phyloP scores from a whole-genome alignment of 2,797 vertebrate genomes.

The Tokudaia tokunoshimensis region DNA sequence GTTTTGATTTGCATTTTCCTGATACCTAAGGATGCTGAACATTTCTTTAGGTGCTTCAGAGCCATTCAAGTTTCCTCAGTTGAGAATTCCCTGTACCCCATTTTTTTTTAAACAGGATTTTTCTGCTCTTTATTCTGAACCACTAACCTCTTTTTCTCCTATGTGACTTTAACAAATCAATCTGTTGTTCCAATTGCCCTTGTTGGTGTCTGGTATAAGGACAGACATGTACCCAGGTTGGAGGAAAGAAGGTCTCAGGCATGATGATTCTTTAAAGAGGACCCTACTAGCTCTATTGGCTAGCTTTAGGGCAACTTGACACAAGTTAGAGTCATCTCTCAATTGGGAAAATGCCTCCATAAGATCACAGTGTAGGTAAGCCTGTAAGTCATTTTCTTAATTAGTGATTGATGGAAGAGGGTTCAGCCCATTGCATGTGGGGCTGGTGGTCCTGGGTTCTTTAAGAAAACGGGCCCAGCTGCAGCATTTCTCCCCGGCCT shows the following conservation, averaged over 20 bases:
- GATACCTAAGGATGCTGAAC: no score
- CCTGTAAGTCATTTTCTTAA: neutral
- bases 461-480: neutral
- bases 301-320: neutral
- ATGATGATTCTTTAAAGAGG: neutral
- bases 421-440: neutral
- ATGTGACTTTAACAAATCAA: neutral
- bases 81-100: no score
- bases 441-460: neutral
- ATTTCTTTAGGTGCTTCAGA: no score
- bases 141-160: neutral
- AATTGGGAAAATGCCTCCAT: neutral
- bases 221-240: neutral
- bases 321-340: neutral
- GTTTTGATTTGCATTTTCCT: no score
- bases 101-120: neutral
- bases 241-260: neutral
- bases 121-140: neutral
- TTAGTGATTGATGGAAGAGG: neutral
- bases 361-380: neutral
- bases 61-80: no score
- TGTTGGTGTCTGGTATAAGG: neutral
- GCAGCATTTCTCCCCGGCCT: no score
- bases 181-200: neutral
- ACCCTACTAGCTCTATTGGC: neutral